These are phyloP conservation scores for Embiotoca jacksoni DNA, from an alignment of 2,113 vertebrate genomes.

Conservation along the genomic window DNA sequence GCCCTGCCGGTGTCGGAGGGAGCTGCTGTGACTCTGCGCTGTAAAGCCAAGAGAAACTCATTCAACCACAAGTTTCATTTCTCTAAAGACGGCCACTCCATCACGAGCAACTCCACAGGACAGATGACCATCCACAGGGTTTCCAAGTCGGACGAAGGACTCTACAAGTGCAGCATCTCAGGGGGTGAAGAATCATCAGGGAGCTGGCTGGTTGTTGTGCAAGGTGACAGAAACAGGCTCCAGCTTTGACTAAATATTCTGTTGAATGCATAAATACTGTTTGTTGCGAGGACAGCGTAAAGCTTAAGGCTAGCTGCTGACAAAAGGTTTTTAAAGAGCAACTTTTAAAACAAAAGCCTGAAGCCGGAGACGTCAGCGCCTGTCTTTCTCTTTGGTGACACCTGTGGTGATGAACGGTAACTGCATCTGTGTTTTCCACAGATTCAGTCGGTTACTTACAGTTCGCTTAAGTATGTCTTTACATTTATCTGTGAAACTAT, in stretches of 20 bases:
- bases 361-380: too few relatives aligned
- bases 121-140: slow-evolving; percentile 34
- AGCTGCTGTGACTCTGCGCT: slow-evolving; percentile 34
- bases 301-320: not conserved
- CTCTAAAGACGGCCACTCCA: slow-evolving; percentile 43
- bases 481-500: not conserved
- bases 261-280: too few relatives aligned
- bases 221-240: slow-evolving; percentile 20
- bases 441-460: too few relatives aligned
- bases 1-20: slow-evolving; percentile 35
- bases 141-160: slow-evolving; percentile 55
- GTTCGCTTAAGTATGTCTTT: too few relatives aligned
- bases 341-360: too few relatives aligned
- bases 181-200: slow-evolving; percentile 19
- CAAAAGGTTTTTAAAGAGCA: too few relatives aligned
- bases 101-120: slow-evolving; percentile 35
- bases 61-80: slow-evolving; percentile 7
- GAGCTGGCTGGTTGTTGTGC: slow-evolving; percentile 62
- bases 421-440: too few relatives aligned
- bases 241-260: not conserved
- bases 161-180: slow-evolving; percentile 64
- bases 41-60: not conserved
- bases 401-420: too few relatives aligned
- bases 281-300: too few relatives aligned
- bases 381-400: too few relatives aligned